These are phyloP conservation scores for Sporophila hypoxantha DNA, from an alignment of 2,113 vertebrate species.

Conservation along the genomic window DNA sequence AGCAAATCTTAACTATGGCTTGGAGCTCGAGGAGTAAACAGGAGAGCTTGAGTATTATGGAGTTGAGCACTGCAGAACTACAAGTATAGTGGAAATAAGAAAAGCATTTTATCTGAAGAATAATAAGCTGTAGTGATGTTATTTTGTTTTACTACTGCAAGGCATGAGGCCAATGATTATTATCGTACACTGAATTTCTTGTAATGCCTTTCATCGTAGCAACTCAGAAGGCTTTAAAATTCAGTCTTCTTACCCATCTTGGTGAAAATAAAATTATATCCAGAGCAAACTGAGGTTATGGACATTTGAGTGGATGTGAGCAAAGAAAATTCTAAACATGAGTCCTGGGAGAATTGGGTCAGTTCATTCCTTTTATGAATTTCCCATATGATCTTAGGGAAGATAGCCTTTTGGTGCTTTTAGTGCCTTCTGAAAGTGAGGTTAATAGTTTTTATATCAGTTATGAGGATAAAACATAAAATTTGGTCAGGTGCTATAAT, in stretches of 20 bases:
- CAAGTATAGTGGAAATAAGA: neutral
- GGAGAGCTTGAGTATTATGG: neutral
- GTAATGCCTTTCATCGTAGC: neutral
- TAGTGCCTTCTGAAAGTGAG: neutral
- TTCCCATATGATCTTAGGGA: neutral
- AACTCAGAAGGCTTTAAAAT: constrained; percentile 14
- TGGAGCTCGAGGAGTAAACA: neutral
- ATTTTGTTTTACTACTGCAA: neutral
- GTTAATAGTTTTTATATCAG: constrained; percentile 10
- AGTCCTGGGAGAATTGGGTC: neutral
- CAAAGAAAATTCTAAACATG: neutral
- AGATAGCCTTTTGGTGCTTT: neutral
- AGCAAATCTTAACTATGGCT: neutral
- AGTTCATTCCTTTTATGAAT: neutral
- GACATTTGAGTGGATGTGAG: neutral
- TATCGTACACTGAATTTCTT: neutral
- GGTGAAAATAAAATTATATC: constrained; percentile 6
- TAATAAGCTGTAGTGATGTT: neutral
- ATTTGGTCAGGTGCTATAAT: neutral
- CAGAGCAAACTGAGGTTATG: neutral
- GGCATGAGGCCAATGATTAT: neutral
- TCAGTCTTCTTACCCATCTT: neutral
- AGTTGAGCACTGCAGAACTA: neutral
- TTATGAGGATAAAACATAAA: neutral
- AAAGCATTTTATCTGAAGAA: neutral